phyloP scores from a whole-genome alignment of 1,140 invertebrate genomes.

The Papilio machaon region DNA sequence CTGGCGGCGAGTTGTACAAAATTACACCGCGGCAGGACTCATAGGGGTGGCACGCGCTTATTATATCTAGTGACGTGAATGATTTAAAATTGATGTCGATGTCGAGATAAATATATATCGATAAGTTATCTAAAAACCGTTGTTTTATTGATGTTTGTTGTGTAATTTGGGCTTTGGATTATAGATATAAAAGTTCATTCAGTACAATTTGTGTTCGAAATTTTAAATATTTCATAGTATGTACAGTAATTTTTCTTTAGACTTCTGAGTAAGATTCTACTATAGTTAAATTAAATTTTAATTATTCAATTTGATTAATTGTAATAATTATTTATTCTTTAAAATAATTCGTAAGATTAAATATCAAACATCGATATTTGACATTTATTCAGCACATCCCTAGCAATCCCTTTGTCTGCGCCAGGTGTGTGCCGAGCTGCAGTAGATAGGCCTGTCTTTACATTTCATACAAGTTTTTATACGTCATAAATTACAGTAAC shows the following conservation, averaged over 20 bases:
- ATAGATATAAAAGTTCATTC: too few species aligned
- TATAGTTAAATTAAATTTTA: too few species aligned
- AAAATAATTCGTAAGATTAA: too few species aligned
- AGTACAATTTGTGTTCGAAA: too few species aligned
- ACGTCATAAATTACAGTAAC: background rate
- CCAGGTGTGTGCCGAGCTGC: slow-evolving; percentile 63
- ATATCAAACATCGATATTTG: slow-evolving; percentile 36
- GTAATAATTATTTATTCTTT: too few species aligned
- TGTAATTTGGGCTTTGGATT: too few species aligned
- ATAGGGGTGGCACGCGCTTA: slow-evolving; percentile 12
- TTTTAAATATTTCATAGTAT: too few species aligned
- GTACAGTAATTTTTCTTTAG: too few species aligned
- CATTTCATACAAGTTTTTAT: slow-evolving; percentile 35
- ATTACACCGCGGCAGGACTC: slow-evolving; percentile 6
- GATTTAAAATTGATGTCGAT: slow-evolving; percentile 1
- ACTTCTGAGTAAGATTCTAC: too few species aligned
- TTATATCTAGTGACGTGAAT: background rate
- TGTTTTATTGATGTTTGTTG: background rate
- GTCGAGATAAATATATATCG: slow-evolving; percentile 4
- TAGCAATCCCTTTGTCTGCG: slow-evolving; percentile 53
- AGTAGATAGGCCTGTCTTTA: slow-evolving; percentile 29
- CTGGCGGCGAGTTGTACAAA: background rate
- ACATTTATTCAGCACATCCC: slow-evolving; percentile 45
- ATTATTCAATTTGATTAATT: too few species aligned
- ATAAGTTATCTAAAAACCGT: background rate